Base-by-base conservation (phyloP, 2,888 invertebrate genomes). In the Malthinus seriepunctatus region DNA sequence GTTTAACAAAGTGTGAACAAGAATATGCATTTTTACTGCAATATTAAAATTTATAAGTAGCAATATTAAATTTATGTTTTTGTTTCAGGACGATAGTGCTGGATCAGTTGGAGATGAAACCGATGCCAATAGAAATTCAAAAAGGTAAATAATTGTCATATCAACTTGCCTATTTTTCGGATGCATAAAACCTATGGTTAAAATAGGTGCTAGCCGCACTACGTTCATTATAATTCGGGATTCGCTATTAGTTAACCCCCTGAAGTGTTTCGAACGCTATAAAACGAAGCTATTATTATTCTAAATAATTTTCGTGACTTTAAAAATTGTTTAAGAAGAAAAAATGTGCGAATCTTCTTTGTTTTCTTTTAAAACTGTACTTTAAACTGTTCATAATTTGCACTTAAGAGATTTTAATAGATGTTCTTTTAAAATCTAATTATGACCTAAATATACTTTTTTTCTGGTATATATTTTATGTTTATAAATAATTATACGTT, bases 101-200 rank as follows among this genome's bases (percentile, higher is more conserved):
- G 81, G 80, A 63, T 80, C 79, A 67, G 32, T 33, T 42, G 75
- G 78, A 56, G 82, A 82, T 66, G 83, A 83, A 67, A 82, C 82
- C 63, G 82, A 83, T 65, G 78, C 80, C 49, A 75, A 78, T 63
- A 79, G 80, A 71, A 80, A 77, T 67, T 81, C 80, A 54, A 81
- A 82, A 78, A 83, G 82, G 83, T 82, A 68, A 73, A 71, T 23
- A n/a, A n/a, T n/a, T n/a, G n/a, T n/a, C n/a, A n/a, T n/a, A n/a
- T n/a, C n/a, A n/a, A n/a, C n/a, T n/a, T n/a, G n/a, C n/a, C n/a
- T n/a, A n/a, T n/a, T n/a, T n/a, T n/a, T n/a, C n/a, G n/a, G n/a
- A n/a, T n/a, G n/a, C n/a, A n/a, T n/a, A n/a, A n/a, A n/a, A n/a
- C n/a, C n/a, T n/a, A n/a, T n/a, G n/a, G n/a, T n/a, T n/a, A n/a